Percentiles rank a stretch among this genome's conserved stretches.
Evolutionary conservation across 2,113 vertebrate genomes (phyloP).

Genomic region (Melospiza georgiana): DNA sequence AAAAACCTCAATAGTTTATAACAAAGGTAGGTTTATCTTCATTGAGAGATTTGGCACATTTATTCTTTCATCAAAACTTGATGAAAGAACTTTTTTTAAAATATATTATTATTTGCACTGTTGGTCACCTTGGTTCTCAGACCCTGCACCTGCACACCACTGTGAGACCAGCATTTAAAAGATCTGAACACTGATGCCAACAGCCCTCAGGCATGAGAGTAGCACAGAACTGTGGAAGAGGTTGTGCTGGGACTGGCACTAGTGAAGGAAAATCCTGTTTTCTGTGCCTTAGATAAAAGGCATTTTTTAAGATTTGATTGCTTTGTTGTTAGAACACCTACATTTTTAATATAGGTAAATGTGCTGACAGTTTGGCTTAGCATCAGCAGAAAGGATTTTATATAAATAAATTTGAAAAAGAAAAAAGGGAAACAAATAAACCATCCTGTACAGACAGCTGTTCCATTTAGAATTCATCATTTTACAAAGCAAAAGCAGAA

Average conservation of each 20-base stretch:
- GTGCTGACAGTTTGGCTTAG: slow-evolving; percentile 50
- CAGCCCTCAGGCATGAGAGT: neutral
- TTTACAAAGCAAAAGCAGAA: slow-evolving; percentile 57
- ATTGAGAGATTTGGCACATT: neutral
- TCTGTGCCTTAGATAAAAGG: neutral
- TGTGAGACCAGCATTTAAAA: neutral
- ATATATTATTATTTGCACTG: neutral
- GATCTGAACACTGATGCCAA: neutral
- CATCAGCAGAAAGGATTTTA: slow-evolving; percentile 40
- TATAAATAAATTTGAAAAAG: slow-evolving; percentile 39
- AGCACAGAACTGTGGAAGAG: neutral
- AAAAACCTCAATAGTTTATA: neutral
- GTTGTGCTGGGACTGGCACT: neutral
- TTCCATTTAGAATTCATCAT: slow-evolving; percentile 58
- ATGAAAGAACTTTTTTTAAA: neutral
- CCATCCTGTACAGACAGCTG: slow-evolving; percentile 60
- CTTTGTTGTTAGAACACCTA: slow-evolving; percentile 53
- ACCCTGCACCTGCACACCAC: neutral
- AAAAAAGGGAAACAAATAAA: slow-evolving; percentile 59
- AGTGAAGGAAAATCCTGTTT: neutral
- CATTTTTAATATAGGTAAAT: slow-evolving; percentile 58
- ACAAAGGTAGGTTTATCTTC: neutral
- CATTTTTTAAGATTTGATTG: neutral
- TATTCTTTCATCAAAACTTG: neutral
- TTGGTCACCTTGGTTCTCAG: neutral